Evolutionary conservation across 1,140 invertebrate species (phyloP).

Genomic region (Calliphora vicina): DNA sequence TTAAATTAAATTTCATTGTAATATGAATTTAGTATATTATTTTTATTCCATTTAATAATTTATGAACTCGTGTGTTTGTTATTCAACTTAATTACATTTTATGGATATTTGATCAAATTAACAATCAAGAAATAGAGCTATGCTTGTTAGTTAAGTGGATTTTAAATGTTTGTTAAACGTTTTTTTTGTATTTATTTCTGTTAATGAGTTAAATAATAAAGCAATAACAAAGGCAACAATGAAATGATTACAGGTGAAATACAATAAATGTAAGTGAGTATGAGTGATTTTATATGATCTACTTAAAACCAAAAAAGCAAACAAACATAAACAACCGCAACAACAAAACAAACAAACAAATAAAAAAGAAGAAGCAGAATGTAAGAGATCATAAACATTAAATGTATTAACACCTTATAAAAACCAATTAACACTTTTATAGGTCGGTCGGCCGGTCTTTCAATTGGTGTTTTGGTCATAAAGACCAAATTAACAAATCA

Average conservation of each 20-base stretch:
- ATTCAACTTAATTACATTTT: too few relatives aligned
- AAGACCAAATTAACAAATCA: slow-evolving; percentile 21
- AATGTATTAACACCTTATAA: slow-evolving; percentile 26
- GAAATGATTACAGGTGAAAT: not conserved
- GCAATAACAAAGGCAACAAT: not conserved
- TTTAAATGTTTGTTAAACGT: too few relatives aligned
- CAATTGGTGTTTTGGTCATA: not conserved
- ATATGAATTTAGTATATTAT: too few relatives aligned
- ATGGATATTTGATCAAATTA: too few relatives aligned
- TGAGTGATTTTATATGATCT: not conserved
- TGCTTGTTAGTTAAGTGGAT: too few relatives aligned
- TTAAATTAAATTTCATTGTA: too few relatives aligned
- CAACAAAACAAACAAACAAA: too few relatives aligned
- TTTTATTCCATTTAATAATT: too few relatives aligned
- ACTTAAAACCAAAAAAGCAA: not conserved
- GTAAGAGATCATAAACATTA: not conserved
- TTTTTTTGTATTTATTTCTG: too few relatives aligned
- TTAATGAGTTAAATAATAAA: not conserved
- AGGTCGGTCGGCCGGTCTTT: not conserved
- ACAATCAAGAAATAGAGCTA: too few relatives aligned
- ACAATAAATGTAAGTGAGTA: not conserved
- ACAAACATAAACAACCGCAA: too few relatives aligned
- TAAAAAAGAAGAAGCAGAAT: not conserved
- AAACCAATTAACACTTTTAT: slow-evolving; percentile 18
- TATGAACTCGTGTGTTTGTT: too few relatives aligned